phyloP scores from a whole-genome alignment of 1,140 invertebrate species.

The Reticulitermes speratus region DNA sequence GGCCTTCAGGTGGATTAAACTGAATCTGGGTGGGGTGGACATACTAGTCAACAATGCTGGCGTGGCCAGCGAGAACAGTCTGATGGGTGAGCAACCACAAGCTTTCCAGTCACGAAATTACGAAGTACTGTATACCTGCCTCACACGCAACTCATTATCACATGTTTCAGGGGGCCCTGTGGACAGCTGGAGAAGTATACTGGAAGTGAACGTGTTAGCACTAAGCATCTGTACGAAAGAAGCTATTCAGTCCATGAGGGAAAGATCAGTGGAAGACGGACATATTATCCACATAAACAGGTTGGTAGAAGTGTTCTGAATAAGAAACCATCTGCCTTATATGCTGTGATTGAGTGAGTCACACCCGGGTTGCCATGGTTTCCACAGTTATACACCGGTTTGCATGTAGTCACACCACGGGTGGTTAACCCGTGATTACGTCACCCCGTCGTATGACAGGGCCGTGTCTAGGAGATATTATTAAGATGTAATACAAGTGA shows the following conservation, averaged over 20 bases:
- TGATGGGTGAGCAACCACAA: background rate
- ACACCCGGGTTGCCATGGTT: no score
- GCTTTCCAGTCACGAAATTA: no score
- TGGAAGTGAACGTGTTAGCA: conserved; percentile 57
- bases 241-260: conserved; percentile 58
- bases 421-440: no score
- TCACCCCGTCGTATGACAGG: no score
- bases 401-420: no score
- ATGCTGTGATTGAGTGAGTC: no score
- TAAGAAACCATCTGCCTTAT: no score
- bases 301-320: conserved; percentile 39
- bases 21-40: conserved; percentile 62
- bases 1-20: conserved; percentile 63
- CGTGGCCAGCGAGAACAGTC: conserved; percentile 37
- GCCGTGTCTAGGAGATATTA: no score
- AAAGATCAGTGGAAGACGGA: conserved; percentile 58
- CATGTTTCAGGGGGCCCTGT: conserved; percentile 43
- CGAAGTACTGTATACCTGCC: no score
- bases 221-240: conserved; percentile 56
- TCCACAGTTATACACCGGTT: no score
- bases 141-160: background rate
- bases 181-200: conserved; percentile 41
- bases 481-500: no score
- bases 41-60: conserved; percentile 77
- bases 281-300: conserved; percentile 68